Evolutionary conservation across 2,113 vertebrate genomes (phyloP).

Genomic region (Eudyptes chrysolophus): DNA sequence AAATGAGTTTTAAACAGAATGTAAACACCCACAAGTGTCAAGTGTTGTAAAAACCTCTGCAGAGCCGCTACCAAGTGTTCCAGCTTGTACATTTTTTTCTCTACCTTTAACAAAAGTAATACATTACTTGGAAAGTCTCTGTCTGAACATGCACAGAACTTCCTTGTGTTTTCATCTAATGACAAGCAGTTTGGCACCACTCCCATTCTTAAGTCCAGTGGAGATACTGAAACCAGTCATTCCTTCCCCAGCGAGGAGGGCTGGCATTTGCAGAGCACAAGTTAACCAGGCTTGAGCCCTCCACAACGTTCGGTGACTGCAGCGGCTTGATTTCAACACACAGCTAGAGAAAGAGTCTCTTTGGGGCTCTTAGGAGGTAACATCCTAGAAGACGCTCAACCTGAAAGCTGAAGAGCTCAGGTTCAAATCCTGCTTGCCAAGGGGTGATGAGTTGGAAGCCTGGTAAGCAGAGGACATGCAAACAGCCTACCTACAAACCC

Average conservation of each 20-base stretch:
- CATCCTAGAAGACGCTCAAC: neutral
- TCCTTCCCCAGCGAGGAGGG: neutral
- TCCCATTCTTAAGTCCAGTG: neutral
- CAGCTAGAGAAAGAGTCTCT: neutral
- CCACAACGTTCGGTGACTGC: neutral
- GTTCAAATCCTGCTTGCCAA: neutral
- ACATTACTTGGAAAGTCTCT: neutral
- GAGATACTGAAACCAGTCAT: neutral
- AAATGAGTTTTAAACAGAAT: neutral
- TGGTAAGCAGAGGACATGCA: neutral
- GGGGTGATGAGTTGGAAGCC: neutral
- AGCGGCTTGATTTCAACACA: neutral
- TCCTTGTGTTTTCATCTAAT: neutral
- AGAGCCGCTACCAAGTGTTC: neutral
- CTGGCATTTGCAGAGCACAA: neutral
- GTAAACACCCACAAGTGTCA: neutral
- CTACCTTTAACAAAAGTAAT: neutral
- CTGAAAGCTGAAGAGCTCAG: neutral
- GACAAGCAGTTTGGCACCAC: neutral
- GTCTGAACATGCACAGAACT: neutral
- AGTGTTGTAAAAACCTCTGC: neutral
- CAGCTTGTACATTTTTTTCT: neutral
- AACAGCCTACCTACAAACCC: neutral
- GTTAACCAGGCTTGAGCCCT: neutral
- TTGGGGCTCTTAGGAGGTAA: neutral